Evolutionary conservation across 2,888 invertebrate species (phyloP).

Genomic region (Drosophila kanekoi): DNA sequence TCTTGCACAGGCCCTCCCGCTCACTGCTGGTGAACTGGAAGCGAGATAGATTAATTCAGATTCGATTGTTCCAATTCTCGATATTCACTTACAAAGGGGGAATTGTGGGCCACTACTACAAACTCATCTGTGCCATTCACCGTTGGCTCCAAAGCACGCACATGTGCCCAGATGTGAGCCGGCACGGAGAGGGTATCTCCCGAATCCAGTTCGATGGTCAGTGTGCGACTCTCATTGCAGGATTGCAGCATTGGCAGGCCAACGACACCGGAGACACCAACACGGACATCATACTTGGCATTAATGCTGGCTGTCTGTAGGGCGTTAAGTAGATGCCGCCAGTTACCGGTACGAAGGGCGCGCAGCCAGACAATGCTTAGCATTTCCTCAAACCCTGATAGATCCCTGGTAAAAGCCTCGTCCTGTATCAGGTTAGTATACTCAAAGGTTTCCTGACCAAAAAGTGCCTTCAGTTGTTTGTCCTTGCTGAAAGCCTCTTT

Average conservation of each 20-base stretch:
- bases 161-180: conserved; percentile 57
- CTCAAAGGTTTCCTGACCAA: conserved; percentile 28
- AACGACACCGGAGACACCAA: conserved; percentile 51
- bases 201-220: conserved; percentile 20
- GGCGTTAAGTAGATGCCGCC: conserved; percentile 49
- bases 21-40: conserved; percentile 29
- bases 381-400: conserved; percentile 25
- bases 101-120: conserved; percentile 56
- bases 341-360: conserved; percentile 50
- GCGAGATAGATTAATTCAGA: neutral
- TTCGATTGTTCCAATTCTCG: neutral
- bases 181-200: conserved; percentile 33
- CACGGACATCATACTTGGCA: conserved; percentile 42
- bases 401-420: neutral
- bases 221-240: conserved; percentile 30
- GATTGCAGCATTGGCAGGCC: conserved; percentile 11
- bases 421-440: conserved; percentile 44
- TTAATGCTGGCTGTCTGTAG: conserved; percentile 21
- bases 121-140: conserved; percentile 33
- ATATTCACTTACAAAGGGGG: conserved; percentile 52
- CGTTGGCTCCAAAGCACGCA: conserved; percentile 26
- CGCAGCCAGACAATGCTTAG: conserved; percentile 49
- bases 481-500: conserved; percentile 6
- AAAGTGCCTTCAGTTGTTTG: conserved; percentile 24
- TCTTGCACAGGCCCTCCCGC: conserved; percentile 34